Base-by-base conservation (phyloP, 2,113 vertebrate genomes). In the Gulo gulo region DNA sequence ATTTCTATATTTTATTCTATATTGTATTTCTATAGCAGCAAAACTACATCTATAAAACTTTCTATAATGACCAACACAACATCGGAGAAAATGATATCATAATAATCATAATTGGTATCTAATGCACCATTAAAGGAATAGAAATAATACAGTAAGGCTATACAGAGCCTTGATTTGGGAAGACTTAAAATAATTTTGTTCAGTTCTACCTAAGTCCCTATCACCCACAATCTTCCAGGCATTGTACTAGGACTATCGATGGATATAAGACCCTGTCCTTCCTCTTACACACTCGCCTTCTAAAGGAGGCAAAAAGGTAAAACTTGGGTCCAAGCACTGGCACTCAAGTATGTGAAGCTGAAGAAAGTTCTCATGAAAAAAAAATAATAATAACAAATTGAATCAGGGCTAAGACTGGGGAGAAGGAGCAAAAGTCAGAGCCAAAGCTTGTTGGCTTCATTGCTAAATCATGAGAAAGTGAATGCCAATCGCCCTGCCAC, bases 381-480 rank as follows among this genome's bases (percentile, higher is more conserved):
- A 61, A 74, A 78, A 57, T 57, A 55, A 61, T 61, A 69, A 24
- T 63, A 59, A 76, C 61, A 76, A 87, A 94, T n/a, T n/a, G 71
- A 61, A 88, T 87, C 36, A 7, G 12, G 29, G 52, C 23, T 73
- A 71, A 87, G 45, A n/a, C 39, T 65, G 13, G 84, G 12, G 57
- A 88, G 95, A 95, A 96, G 50, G 21, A 76, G 26, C 65, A 61
- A 74, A 91, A 39, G 2, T 6, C 80, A 88, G 61, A 97, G 85
- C 52, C 73, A 84, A 61, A 89, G 57, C 71, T 76, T 79, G 12
- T 18, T 69, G 91, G 65, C 57, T 79, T 92, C 73, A 14, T 65
- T 81, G 96, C 52, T 92, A 92, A 97, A 88, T 95, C 86, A 90
- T 34, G 87, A 96, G 92, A 97, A 94, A 90, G 74, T 84, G 36